A percentile compares a stretch with the other conserved stretches of the same genome.
These are phyloP conservation scores for Brotula barbata DNA, from an alignment of 2,797 vertebrate species.

Conservation along the genomic window DNA sequence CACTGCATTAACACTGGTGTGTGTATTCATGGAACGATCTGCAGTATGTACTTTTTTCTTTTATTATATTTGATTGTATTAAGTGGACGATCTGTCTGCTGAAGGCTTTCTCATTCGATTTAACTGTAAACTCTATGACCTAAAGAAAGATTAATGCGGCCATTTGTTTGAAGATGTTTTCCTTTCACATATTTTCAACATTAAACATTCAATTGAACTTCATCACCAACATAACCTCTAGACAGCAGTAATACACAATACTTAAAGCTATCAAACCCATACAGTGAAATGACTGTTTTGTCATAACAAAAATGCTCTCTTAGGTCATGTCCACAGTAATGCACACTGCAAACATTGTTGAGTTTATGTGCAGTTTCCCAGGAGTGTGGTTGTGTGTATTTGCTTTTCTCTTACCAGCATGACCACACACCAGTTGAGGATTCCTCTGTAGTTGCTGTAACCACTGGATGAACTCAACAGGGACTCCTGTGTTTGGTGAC, in stretches of 20 bases:
- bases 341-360: no score
- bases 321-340: no score
- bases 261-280: no score
- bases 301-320: no score
- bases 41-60: background rate
- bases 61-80: constrained; percentile 3
- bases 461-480: constrained; percentile 88
- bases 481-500: constrained; percentile 86
- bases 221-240: no score
- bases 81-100: constrained; percentile 7
- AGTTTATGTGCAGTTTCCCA: no score
- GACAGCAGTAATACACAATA: no score
- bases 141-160: no score
- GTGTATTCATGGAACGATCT: constrained; percentile 1
- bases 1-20: background rate
- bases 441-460: constrained; percentile 89
- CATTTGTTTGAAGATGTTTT: no score
- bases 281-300: no score
- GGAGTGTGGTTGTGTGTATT: background rate
- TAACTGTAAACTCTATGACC: background rate
- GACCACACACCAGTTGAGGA: constrained; percentile 94
- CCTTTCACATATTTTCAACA: no score
- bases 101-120: constrained; percentile 3
- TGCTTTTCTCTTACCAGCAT: constrained; percentile 86
- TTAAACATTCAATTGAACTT: no score